phyloP scores from a whole-genome alignment of 2,797 vertebrate species.

The Zalophus californianus region DNA sequence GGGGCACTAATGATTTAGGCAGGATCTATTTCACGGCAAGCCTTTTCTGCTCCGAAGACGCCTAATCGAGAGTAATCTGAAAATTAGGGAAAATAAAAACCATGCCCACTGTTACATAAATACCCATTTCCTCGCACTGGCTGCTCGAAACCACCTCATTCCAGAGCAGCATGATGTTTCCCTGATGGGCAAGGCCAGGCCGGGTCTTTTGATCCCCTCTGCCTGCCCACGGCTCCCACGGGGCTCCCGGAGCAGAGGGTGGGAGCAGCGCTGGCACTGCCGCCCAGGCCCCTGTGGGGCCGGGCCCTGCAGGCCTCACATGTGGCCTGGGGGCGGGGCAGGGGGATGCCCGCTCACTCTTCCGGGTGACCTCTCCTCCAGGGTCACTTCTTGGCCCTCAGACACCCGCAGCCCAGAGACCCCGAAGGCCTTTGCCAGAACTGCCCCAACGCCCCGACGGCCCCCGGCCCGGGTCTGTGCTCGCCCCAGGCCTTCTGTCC shows the following conservation, averaged over 20 bases:
- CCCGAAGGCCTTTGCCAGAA: not conserved
- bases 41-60: constrained; percentile 89
- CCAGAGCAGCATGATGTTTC: constrained; percentile 86
- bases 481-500: not conserved
- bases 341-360: not conserved
- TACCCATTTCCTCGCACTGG: constrained; percentile 90
- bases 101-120: constrained; percentile 90
- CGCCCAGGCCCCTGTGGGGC: not conserved
- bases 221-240: not conserved
- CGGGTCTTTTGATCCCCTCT: constrained; percentile 80
- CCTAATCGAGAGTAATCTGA: constrained; percentile 95
- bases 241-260: not conserved
- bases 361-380: not conserved
- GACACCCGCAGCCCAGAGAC: not conserved
- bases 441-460: rapidly evolving
- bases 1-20: constrained; percentile 98
- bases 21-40: constrained; percentile 97
- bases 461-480: not conserved
- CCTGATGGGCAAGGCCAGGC: constrained; percentile 86
- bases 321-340: not conserved
- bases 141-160: constrained; percentile 88
- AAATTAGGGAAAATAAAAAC: constrained; percentile 93
- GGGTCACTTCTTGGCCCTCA: not conserved
- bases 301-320: not conserved
- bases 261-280: not conserved